Evolutionary conservation across 2,797 vertebrate genomes (phyloP).

Genomic region (Meriones psammophilus): DNA sequence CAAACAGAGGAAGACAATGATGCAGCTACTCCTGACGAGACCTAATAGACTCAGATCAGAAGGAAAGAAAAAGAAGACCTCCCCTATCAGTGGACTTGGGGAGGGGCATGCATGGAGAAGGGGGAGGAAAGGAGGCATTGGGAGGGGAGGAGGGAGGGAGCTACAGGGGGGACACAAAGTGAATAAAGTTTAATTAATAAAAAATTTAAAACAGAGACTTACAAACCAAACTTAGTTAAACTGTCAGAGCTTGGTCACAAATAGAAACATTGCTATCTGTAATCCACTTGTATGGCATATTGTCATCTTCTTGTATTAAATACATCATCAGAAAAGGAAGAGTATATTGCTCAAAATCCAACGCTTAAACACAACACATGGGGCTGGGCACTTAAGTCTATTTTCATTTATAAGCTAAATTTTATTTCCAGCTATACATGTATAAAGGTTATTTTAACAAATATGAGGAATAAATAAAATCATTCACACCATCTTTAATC

Average conservation of each 20-base stretch:
- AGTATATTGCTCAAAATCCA: neutral
- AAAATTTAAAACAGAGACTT: no score
- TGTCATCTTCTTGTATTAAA: neutral
- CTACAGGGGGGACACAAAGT: no score
- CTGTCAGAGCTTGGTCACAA: neutral
- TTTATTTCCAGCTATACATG: neutral
- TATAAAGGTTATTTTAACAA: slow-evolving; percentile 42
- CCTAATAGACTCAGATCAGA: no score
- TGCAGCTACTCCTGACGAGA: no score
- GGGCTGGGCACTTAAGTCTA: neutral
- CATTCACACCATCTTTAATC: neutral
- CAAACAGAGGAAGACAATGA: no score
- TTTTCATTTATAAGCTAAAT: neutral
- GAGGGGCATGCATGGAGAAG: no score
- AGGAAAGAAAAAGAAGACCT: no score
- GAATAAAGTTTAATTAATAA: no score
- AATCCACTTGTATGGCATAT: neutral
- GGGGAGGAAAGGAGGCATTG: no score
- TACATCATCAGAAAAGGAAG: neutral
- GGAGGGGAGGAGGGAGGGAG: no score
- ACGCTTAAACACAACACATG: neutral
- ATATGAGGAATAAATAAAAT: neutral
- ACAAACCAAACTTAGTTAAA: neutral
- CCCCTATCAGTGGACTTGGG: no score
- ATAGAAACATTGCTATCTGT: neutral